Evolutionary conservation across 2,797 vertebrate species (phyloP), one percentile per base, ranked within the genome.

Genomic region (Myoxocephalus aenaeus): DNA sequence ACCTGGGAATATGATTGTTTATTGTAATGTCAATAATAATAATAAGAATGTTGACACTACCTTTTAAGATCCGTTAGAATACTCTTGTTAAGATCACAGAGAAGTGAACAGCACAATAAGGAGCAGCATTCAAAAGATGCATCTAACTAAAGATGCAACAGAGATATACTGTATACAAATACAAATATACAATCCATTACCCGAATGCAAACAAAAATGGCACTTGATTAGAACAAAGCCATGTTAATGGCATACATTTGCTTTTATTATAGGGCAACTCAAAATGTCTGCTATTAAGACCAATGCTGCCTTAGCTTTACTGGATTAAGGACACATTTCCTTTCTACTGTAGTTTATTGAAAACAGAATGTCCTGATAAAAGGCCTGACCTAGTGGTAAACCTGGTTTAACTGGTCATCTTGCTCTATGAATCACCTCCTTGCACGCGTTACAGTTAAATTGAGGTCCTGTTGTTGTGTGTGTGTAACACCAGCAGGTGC

Each of bases 1-100:
- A 89, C 88, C 87, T 91, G 86, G 54, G 40, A 64, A 15, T 8
- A 12, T 11, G 18, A 63, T 69, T 7, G 13, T 57, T 54, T 32
- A 32, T 29, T 57, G 18, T 32, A 57, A 29, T 7, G 25, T 54
- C 65, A 56, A 63, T 48, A 38, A 27, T 44, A 63, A 14, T 40
- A 79, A 22, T 51, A 66, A 63, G 40, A 32, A 22, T 53, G 53
- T 54, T 25, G 25, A 27, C 7, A 13, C 6, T 53, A 40, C 9
- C 2, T 3, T 13, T 9, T 11, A 25, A 25, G 2, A 56, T 42
- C 40, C 11, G 4, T 13, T 42, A 13, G 11, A 13, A 42, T 2
- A 38, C 2, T 7, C 38, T 42, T 40, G 15, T 29, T 14, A 5
- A 17, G 17, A 58, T 8, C 2, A 44, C 20, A 22, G 6, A 13